A percentile compares a stretch with the other conserved stretches of the same genome.
phyloP scores from a whole-genome alignment of 92 coral and sea anemone genomes.

The Epizoanthus stellaris region DNA sequence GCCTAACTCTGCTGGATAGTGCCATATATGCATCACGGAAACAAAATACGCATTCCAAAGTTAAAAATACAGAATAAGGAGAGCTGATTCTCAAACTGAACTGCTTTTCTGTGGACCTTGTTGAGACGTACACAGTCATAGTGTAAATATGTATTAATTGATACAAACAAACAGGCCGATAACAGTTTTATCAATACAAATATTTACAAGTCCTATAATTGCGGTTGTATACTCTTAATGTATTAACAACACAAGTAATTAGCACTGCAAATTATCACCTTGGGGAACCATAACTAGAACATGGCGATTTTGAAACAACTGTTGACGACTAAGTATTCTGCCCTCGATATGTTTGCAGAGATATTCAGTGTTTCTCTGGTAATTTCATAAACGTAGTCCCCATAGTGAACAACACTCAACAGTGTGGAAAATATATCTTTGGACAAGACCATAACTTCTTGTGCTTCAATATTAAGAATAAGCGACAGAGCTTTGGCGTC shows the following conservation, averaged over 20 bases:
- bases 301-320: neutral
- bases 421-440: too few species aligned
- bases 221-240: neutral
- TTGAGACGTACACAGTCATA: too few species aligned
- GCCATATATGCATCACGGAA: neutral
- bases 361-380: too few species aligned
- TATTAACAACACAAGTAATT: constrained; percentile 16
- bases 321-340: neutral
- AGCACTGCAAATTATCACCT: constrained; percentile 33
- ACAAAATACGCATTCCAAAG: neutral
- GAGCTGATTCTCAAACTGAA: neutral
- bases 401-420: too few species aligned
- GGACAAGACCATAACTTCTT: too few species aligned
- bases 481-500: too few species aligned
- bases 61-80: neutral
- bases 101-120: too few species aligned
- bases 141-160: neutral
- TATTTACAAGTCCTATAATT: neutral
- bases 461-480: too few species aligned
- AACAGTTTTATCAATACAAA: constrained; percentile 3
- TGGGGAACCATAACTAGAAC: neutral
- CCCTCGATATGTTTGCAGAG: too few species aligned
- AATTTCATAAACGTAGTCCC: too few species aligned
- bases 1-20: neutral
- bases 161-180: neutral